Conservation (phyloP, 2,888 invertebrate species). For the Lasioglossum oenotherae region DNA sequence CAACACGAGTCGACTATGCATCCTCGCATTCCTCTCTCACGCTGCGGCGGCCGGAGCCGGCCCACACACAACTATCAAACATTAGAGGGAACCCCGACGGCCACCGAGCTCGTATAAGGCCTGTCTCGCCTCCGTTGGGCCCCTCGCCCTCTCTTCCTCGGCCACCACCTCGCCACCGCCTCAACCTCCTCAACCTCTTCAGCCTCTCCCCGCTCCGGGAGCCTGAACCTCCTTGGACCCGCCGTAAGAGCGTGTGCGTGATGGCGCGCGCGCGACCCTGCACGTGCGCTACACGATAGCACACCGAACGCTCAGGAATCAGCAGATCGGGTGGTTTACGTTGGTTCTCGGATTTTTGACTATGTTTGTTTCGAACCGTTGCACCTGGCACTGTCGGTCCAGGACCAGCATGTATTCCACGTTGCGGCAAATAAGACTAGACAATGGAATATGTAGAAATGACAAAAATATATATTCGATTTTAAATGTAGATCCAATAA, state of each 20-base stretch:
- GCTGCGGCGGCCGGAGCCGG: conserved; percentile 77
- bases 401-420: neutral
- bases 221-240: conserved; percentile 18
- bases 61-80: conserved; percentile 79
- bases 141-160: conserved; percentile 48
- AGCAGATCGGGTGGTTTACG: neutral
- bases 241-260: conserved; percentile 34
- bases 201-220: neutral
- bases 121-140: conserved; percentile 67
- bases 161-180: conserved; percentile 7
- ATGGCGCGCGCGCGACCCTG: conserved; percentile 36
- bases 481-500: too few relatives aligned
- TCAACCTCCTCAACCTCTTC: neutral
- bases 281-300: conserved; percentile 51
- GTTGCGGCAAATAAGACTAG: neutral
- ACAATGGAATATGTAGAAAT: too few relatives aligned
- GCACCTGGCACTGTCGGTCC: neutral
- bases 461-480: too few relatives aligned
- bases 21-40: conserved; percentile 83
- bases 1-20: conserved; percentile 81
- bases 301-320: conserved; percentile 35
- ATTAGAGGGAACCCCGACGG: conserved; percentile 73
- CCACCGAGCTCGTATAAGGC: conserved; percentile 77
- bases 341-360: neutral
- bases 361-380: neutral